Percentiles rank a stretch among this genome's conserved stretches.
Conservation (phyloP, 2,113 vertebrate species). For the Rattus rattus region DNA sequence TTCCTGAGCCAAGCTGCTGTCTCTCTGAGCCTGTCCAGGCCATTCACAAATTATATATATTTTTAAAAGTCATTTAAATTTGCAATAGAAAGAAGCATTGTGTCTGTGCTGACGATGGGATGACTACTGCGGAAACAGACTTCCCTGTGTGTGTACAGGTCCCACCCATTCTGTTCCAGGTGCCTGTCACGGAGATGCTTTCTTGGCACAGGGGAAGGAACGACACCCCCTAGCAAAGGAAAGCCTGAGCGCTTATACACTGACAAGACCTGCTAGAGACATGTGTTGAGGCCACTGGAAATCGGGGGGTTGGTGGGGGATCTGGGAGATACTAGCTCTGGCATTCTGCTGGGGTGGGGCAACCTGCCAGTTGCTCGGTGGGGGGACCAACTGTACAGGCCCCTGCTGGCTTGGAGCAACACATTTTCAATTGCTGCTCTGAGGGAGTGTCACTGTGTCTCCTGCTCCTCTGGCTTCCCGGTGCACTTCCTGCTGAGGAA, state of each 20-base stretch:
- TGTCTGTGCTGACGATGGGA: background rate
- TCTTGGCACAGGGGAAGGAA: too few species aligned
- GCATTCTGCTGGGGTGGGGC: background rate
- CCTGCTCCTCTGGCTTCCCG: background rate
- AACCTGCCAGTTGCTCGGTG: conserved; percentile 44
- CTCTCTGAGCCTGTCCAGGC: conserved; percentile 71
- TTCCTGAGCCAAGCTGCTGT: conserved; percentile 67
- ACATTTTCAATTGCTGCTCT: conserved; percentile 1
- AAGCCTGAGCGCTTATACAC: background rate
- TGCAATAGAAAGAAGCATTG: conserved; percentile 66
- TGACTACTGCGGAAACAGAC: conserved; percentile 11
- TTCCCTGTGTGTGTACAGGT: background rate
- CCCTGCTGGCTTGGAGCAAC: conserved; percentile 38
- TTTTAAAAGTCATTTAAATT: conserved; percentile 60
- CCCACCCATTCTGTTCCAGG: background rate
- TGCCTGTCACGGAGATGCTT: background rate
- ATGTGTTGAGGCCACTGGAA: background rate
- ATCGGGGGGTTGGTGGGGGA: background rate
- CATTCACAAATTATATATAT: conserved; percentile 61
- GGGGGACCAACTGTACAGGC: conserved; percentile 32
- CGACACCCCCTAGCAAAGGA: background rate
- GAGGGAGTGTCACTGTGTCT: background rate
- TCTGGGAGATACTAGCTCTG: conserved; percentile 19
- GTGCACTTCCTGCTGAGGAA: conserved; percentile 23
- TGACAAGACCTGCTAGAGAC: background rate